Evolutionary conservation across 2,113 vertebrate genomes (phyloP), one percentile per base, ranked within the genome.

Genomic region (Andinoacara biseriatus): DNA sequence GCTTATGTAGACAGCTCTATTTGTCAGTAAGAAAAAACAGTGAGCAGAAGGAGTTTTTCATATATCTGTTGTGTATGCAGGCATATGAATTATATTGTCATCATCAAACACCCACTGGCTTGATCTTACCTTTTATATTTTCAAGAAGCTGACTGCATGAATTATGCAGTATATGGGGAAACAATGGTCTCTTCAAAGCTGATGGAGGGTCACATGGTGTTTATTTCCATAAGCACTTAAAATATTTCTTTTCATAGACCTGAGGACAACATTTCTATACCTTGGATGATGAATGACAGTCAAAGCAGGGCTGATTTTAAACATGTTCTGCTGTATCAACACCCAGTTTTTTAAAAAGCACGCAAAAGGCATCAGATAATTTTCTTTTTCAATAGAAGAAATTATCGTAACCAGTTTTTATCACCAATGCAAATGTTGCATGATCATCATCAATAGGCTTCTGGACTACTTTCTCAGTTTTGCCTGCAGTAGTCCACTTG

Each of bases 401-500:
- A 26, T 26, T 26, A 26, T 3, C 3, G 26, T 49, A 46, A 0
- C 63, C 38, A 2, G 26, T 62, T 69, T 58, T n/a, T 38, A 56
- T 35, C 58, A 54, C 75, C 62, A 54, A 59, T 74, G 60, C 33
- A 57, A 80, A 76, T 24, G 26, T 10, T 62, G 54, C 31, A 10
- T 20, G 43, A 52, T 74, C 11, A 60, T 52, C 74, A 43, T 72
- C 13, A 9, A 59, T n/a, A 15, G 18, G 10, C 26, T 6, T 56
- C 22, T 38, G 26, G 10, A 9, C 24, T 38, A n/a, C 18, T 83
- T 75, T 72, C 63, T 46, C 67, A 58, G 29, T 59, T 84, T 72
- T 58, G 38, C 14, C 57, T 74, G 14, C 63, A 86, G 60, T 59
- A 62, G 31, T 56, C 75, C 58, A 54, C 63, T 74, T 76, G 15